Evolutionary conservation across 92 coral and sea anemone species (phyloP), one percentile per base, ranked within the genome.

Genomic region (Porites evermanni): DNA sequence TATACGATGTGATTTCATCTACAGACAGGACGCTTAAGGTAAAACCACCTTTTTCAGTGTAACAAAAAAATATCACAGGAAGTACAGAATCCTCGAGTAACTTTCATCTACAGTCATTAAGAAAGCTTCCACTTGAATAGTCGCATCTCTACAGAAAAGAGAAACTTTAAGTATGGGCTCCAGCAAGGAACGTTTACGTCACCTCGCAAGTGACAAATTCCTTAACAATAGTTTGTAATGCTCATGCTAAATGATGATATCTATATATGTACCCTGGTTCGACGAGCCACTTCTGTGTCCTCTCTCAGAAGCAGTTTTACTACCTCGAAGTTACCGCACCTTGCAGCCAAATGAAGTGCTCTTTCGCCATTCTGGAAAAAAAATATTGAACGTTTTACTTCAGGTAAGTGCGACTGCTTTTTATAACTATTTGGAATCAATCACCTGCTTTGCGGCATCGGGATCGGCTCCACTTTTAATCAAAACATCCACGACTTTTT

Each of bases 291-390:
- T 29, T 92, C 90, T 0, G 98, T 94, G 53, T 92, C 84, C 81
- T 96, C 99, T 68, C 92, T 86, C 79, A 96, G 80, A 16, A 96
- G 92, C 1, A 96, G 88, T 47, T 91, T 81, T 5, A 96, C 94
- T 66, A 91, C 96, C 32, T 74, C 91, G 38, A 95, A 53, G 84
- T 96, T 96, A 14, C 94, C 95, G 51, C 91, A 93, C 70, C 97
- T 79, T 54, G 99, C 91, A 14, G 99, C 99, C 59, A 96, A 86
- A 85, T 96, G 99, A 70, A 96, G 83, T 1, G 98, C 93, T 38
- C 98, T 93, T 77, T 96, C 98, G 11, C 99, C 99, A 83, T 95
- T 94, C 94, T 93, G 73, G 75, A 26, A 52, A 24, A 80, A 29
- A 26, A 47, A 59, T 14, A 9, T 1, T 68, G 51, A 32, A 29